Conservation (phyloP, 2,797 vertebrate genomes). For the Poeciliopsis turneri region DNA sequence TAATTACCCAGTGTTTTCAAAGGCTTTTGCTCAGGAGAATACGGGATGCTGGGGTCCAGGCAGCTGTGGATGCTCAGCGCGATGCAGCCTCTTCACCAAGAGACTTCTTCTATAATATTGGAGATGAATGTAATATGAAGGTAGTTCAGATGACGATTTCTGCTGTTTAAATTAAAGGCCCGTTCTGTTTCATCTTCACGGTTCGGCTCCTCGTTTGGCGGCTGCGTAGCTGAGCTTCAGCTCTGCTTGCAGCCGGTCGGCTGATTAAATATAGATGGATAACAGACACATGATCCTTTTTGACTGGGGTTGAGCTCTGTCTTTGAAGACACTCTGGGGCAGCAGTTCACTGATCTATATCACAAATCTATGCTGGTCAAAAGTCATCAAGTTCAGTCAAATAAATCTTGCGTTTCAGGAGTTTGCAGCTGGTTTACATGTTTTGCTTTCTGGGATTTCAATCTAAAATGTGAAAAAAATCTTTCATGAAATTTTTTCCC, state of each 20-base stretch:
- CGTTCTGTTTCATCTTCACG: background rate
- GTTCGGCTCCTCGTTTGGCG: background rate
- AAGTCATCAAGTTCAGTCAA: background rate
- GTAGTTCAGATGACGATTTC: background rate
- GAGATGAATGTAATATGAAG: conserved; percentile 44
- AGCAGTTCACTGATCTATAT: conserved; percentile 2
- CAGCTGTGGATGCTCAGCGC: conserved; percentile 28
- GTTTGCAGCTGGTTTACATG: background rate
- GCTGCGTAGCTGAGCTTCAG: background rate
- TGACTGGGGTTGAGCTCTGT: conserved; percentile 16
- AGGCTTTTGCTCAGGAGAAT: conserved; percentile 33
- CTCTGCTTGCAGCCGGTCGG: conserved; percentile 20
- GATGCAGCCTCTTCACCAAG: conserved; percentile 13
- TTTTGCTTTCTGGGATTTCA: background rate
- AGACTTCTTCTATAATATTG: conserved; percentile 17
- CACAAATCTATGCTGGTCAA: conserved; percentile 1
- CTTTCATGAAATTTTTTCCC: background rate
- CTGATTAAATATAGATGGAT: conserved; percentile 63
- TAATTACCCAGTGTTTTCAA: conserved; percentile 52
- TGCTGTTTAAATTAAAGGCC: conserved; percentile 20
- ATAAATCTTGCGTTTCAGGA: background rate
- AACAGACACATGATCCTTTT: conserved; percentile 41
- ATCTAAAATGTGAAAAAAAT: background rate
- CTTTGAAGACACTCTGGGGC: conserved; percentile 9
- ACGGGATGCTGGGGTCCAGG: conserved; percentile 21